These are phyloP conservation scores for Copsychus sechellarum DNA, from an alignment of 2,113 vertebrate species.

Conservation along the genomic window DNA sequence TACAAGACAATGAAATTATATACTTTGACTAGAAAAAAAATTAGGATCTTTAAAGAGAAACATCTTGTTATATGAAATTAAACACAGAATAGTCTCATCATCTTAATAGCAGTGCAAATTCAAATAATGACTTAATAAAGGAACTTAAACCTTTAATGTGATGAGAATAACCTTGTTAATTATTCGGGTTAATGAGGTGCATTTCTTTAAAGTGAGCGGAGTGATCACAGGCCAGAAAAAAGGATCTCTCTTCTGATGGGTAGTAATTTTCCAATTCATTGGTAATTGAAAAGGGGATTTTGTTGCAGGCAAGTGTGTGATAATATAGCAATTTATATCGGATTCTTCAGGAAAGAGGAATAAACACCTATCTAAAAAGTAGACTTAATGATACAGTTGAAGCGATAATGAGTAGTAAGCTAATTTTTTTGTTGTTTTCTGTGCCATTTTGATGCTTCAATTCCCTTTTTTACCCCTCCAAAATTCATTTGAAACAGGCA, in stretches of 20 bases:
- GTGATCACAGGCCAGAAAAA: not conserved
- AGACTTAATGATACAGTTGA: not conserved
- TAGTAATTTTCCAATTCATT: not conserved
- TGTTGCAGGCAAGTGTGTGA: not conserved
- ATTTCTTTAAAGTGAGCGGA: not conserved
- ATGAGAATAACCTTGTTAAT: slow-evolving; percentile 59
- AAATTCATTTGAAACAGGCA: not conserved
- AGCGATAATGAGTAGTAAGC: not conserved
- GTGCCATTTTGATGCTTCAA: not conserved
- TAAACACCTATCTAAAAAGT: not conserved
- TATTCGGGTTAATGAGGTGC: slow-evolving; percentile 38
- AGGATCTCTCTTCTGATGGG: not conserved
- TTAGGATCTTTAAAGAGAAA: not conserved
- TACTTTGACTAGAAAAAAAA: not conserved
- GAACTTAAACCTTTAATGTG: slow-evolving; percentile 37
- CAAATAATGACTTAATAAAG: slow-evolving; percentile 42
- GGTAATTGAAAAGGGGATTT: not conserved
- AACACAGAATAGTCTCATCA: not conserved
- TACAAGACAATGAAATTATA: not conserved
- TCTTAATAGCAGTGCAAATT: slow-evolving; percentile 21
- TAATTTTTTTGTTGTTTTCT: not conserved
- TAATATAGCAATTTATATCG: not conserved
- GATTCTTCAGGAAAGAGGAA: not conserved
- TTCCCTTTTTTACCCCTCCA: not conserved
- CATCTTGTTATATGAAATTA: slow-evolving; percentile 18